Conservation (phyloP, 1,140 invertebrate genomes). For the Zaprionus ornatus region DNA sequence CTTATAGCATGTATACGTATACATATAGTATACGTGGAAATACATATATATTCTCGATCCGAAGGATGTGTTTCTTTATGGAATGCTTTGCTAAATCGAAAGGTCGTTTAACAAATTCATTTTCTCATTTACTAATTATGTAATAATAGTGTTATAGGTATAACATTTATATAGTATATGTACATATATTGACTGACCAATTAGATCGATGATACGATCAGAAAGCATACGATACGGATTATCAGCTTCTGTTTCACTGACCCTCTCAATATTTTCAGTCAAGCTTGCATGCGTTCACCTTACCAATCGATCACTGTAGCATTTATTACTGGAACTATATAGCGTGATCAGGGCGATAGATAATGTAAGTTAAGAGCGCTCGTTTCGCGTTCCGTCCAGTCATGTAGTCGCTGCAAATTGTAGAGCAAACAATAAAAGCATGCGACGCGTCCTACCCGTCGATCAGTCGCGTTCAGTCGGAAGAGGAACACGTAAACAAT, state of each 20-base stretch:
- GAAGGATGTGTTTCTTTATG: background rate
- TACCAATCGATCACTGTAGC: background rate
- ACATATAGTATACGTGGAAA: too few species aligned
- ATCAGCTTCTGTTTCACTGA: background rate
- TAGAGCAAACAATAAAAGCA: conserved; percentile 4
- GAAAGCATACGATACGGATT: too few species aligned
- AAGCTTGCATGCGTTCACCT: background rate
- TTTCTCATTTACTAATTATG: too few species aligned
- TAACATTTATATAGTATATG: too few species aligned
- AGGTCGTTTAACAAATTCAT: too few species aligned
- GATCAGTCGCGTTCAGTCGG: conserved; percentile 7
- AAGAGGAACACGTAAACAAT: background rate
- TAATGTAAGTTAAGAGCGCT: background rate
- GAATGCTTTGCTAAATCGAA: too few species aligned
- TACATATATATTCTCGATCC: background rate
- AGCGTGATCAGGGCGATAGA: background rate
- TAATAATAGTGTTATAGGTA: too few species aligned
- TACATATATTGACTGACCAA: too few species aligned
- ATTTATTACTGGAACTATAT: background rate
- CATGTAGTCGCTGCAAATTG: conserved; percentile 4
- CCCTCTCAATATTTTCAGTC: too few species aligned
- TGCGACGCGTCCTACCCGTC: background rate
- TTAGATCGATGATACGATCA: background rate
- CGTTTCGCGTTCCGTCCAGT: background rate
- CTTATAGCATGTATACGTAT: too few species aligned